Evolutionary conservation across 2,797 vertebrate genomes (phyloP).

Genomic region (Hypotaenidia philippensis): DNA sequence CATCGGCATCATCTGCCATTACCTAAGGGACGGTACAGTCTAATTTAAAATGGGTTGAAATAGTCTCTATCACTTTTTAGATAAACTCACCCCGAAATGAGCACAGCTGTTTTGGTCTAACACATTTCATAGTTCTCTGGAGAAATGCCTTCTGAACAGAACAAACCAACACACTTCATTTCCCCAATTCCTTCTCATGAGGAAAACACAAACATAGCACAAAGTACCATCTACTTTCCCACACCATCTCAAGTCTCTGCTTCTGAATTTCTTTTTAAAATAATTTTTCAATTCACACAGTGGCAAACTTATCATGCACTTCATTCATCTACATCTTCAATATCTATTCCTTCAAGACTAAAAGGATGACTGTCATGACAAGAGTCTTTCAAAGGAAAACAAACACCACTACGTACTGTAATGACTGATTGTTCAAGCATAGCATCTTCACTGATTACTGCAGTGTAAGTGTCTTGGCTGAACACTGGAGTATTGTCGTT

Average conservation of each 20-base stretch:
- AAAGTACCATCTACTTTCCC: background rate
- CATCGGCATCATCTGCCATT: constrained; percentile 94
- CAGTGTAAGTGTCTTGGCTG: constrained; percentile 90
- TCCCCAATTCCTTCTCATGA: background rate
- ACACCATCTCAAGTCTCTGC: background rate
- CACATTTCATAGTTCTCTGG: constrained; percentile 25
- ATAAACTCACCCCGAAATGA: background rate
- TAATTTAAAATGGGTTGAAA: constrained; percentile 19
- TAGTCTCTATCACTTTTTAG: background rate
- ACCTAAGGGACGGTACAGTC: constrained; percentile 82
- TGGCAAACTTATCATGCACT: background rate
- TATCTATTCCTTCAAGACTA: background rate
- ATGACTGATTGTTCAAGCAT: constrained; percentile 89
- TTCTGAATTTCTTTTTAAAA: background rate
- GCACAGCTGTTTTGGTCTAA: background rate
- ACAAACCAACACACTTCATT: background rate
- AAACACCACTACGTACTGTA: constrained; percentile 77
- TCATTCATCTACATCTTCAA: background rate
- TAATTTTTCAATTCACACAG: background rate
- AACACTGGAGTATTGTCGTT: constrained; percentile 94
- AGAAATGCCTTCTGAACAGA: constrained; percentile 31
- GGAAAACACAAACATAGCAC: background rate
- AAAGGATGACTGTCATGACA: background rate
- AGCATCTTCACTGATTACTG: constrained; percentile 93
- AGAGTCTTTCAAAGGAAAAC: background rate